Base-by-base conservation (phyloP, 1,140 invertebrate species). In the Branchinecta lindahli region DNA sequence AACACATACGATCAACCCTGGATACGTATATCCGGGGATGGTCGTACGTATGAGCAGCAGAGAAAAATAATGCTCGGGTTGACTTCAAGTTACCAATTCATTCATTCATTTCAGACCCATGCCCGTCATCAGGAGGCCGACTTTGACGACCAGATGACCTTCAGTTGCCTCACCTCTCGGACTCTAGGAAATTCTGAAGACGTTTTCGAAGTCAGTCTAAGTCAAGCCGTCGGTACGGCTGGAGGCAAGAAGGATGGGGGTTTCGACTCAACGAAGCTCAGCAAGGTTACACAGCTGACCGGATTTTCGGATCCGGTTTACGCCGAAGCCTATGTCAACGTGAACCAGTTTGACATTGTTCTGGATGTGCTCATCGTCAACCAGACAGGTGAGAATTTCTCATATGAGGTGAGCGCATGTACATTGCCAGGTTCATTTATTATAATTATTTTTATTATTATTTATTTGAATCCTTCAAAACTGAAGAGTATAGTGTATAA, bases 281-380 rank as follows among this genome's bases (percentile, higher is more conserved):
- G 82, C 75, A 86, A 96, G 82, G 94, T 98, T 21, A 96, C 93
- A n/a, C 96, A 99, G 79, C 82, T 99, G 72, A 98, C 96, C n/a
- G 97, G 96, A 20, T 98, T 98, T 80, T 97, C 94, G 0, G 97
- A 99, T 82, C 96, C 97, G 0, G 94, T 99, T 61, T 99, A 99
- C 80, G 91, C 96, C 10, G 97, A 99, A 81, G 96, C 96, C 21
- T 95, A 99, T 77, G 96, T 99, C 0, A 90, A 99, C 79, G 96
- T 99, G 68, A 99, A 99, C 81, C 96, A 99, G 80, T 99, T 98
- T 79, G 94, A 97, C 76, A 96, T 98, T 76, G 92, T 96, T 46
- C 81, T 97, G n/a, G 94, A 97, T 80, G 93, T 97, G 18, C 82
- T 97, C 8, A 88, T 99, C 73, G 96, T 99, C 0, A 99, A 99